These are phyloP conservation scores for Bucorvus abyssinicus DNA, from an alignment of 2,797 vertebrate genomes.

Conservation along the genomic window DNA sequence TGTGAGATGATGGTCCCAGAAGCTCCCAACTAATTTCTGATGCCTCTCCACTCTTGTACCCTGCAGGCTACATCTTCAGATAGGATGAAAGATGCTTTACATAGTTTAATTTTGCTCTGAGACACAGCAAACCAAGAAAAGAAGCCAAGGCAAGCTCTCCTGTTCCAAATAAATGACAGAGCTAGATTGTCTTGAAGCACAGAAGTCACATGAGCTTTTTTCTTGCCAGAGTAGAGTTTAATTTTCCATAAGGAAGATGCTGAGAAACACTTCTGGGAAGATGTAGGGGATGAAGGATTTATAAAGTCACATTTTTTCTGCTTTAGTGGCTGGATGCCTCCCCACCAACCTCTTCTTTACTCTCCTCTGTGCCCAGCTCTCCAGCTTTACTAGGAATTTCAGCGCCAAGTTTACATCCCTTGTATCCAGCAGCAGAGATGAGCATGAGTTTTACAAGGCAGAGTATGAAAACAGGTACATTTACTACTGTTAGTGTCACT, in stretches of 20 bases:
- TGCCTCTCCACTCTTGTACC: not conserved
- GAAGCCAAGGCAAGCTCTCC: not conserved
- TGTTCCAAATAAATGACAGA: not conserved
- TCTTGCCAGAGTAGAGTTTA: not conserved
- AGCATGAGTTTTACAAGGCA: not conserved
- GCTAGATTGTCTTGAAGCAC: not conserved
- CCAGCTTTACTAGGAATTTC: not conserved
- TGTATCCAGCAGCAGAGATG: not conserved
- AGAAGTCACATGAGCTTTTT: not conserved
- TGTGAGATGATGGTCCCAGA: not conserved
- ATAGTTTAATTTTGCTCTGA: not conserved
- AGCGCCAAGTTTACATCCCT: not conserved
- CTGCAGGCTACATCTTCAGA: not conserved
- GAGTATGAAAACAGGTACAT: not conserved
- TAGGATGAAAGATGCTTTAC: not conserved
- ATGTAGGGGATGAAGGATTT: slow-evolving; percentile 5
- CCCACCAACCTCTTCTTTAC: not conserved
- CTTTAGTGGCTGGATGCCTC: not conserved
- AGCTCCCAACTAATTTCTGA: not conserved
- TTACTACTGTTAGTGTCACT: not conserved
- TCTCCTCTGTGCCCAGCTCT: not conserved
- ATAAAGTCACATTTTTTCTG: slow-evolving; percentile 8
- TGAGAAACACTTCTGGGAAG: not conserved
- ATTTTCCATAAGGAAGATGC: slow-evolving; percentile 20
- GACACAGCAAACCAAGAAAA: not conserved